phyloP scores from a whole-genome alignment of 1,140 invertebrate species.

The Oscheius sp. region DNA sequence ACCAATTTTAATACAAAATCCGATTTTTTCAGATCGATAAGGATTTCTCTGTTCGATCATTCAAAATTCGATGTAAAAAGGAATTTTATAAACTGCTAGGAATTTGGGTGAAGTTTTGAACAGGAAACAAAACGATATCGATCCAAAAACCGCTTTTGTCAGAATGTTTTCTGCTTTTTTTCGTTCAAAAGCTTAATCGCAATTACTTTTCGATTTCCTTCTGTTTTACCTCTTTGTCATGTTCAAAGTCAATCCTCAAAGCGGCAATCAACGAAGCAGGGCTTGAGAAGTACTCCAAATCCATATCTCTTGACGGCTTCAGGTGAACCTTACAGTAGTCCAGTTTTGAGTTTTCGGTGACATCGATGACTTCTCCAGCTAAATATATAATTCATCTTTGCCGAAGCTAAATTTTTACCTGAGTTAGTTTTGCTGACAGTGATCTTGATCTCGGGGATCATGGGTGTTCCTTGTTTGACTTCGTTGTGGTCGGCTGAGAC shows the following conservation, averaged over 20 bases:
- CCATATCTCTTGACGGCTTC: conserved; percentile 58
- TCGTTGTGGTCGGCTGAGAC: conserved; percentile 43
- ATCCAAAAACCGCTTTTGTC: too few species aligned
- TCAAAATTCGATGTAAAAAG: too few species aligned
- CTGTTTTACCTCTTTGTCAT: conserved; percentile 51
- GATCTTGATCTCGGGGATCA: conserved; percentile 56
- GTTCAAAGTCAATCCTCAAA: conserved; percentile 58
- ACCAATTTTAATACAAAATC: too few species aligned
- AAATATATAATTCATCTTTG: conserved; percentile 22
- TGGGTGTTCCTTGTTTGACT: conserved; percentile 50
- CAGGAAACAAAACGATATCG: too few species aligned
- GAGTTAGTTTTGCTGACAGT: conserved; percentile 45
- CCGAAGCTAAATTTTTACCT: not conserved
- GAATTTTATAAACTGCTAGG: too few species aligned
- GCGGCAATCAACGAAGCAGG: conserved; percentile 57
- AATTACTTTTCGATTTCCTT: too few species aligned
- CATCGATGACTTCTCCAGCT: conserved; percentile 47
- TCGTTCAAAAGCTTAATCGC: too few species aligned
- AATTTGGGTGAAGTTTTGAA: too few species aligned
- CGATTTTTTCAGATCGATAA: too few species aligned
- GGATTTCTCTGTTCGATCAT: too few species aligned
- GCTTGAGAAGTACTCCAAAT: conserved; percentile 58
- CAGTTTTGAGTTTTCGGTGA: conserved; percentile 49
- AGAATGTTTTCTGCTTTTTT: too few species aligned
- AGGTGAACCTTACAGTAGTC: conserved; percentile 59